Evolutionary conservation across 2,113 vertebrate genomes (phyloP).

Genomic region (Sylvicapra grimmia): DNA sequence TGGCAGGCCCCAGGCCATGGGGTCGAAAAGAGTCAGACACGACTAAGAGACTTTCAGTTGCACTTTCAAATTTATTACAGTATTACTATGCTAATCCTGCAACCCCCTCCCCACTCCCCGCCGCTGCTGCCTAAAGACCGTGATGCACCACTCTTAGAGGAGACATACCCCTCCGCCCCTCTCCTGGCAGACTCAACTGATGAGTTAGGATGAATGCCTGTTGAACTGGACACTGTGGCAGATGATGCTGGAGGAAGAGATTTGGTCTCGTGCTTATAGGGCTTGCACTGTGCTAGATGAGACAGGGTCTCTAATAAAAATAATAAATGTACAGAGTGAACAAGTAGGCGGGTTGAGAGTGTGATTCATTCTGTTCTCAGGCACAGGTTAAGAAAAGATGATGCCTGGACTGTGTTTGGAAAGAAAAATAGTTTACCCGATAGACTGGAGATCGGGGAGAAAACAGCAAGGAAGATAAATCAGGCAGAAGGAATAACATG

Average conservation of each 20-base stretch:
- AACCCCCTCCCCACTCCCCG: not conserved
- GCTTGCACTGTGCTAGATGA: not conserved
- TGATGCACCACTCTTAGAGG: not conserved
- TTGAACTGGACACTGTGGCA: not conserved
- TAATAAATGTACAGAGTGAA: not conserved
- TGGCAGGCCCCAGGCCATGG: not conserved
- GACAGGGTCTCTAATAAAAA: not conserved
- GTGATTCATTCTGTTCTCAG: not conserved
- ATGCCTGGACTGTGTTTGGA: not conserved
- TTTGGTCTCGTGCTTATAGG: not conserved
- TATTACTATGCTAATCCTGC: not conserved
- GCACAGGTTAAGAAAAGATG: not conserved
- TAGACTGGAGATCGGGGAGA: not conserved
- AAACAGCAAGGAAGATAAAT: not conserved
- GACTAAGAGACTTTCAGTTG: not conserved
- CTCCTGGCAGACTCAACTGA: not conserved
- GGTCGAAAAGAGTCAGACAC: not conserved
- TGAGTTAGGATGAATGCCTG: not conserved
- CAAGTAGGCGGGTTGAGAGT: not conserved
- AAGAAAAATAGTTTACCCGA: not conserved
- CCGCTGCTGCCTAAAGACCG: not conserved
- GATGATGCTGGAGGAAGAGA: not conserved
- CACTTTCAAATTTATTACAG: not conserved
- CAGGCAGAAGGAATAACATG: not conserved
- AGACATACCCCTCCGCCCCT: not conserved